Percentiles rank a stretch among this genome's conserved stretches.
These are phyloP conservation scores for Tetraodon nigroviridis DNA, from an alignment of 2,113 vertebrate genomes.

Conservation along the genomic window DNA sequence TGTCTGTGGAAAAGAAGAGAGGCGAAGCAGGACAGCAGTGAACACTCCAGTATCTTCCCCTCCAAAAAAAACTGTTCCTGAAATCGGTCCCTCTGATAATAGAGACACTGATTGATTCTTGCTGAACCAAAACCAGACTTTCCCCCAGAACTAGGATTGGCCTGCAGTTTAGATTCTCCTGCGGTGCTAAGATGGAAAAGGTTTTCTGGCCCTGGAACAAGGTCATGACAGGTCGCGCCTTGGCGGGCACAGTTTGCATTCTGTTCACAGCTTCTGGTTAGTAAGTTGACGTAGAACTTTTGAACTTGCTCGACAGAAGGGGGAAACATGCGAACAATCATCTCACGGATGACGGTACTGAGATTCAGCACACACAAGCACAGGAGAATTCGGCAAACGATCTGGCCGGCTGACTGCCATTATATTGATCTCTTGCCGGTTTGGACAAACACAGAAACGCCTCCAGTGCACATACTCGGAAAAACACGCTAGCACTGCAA, in stretches of 20 bases:
- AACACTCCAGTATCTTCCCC: neutral
- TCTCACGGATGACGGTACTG: conserved; percentile 39
- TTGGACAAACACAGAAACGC: conserved; percentile 39
- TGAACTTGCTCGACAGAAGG: conserved; percentile 44
- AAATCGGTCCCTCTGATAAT: conserved; percentile 44
- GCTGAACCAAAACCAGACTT: conserved; percentile 46
- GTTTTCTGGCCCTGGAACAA: conserved; percentile 46
- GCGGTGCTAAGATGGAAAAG: conserved; percentile 21
- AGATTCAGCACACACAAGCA: conserved; percentile 39
- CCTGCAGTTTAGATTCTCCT: conserved; percentile 51
- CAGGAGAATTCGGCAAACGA: conserved; percentile 29
- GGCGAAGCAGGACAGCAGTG: neutral
- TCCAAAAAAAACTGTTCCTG: conserved; percentile 1
- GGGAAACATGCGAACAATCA: conserved; percentile 61
- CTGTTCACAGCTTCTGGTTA: conserved; percentile 59
- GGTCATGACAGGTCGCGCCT: conserved; percentile 67
- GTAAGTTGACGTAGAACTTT: conserved; percentile 62
- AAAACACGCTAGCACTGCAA: neutral
- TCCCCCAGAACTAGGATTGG: conserved; percentile 57
- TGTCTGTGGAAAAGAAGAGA: neutral
- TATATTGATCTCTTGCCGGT: conserved; percentile 29
- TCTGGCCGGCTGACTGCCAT: conserved; percentile 11
- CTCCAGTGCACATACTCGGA: neutral
- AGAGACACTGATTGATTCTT: conserved; percentile 48
- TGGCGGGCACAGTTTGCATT: conserved; percentile 54